Evolutionary conservation across 2,797 vertebrate species (phyloP), one percentile per base, ranked within the genome.

Genomic region (Lepilemur septentrionalis): DNA sequence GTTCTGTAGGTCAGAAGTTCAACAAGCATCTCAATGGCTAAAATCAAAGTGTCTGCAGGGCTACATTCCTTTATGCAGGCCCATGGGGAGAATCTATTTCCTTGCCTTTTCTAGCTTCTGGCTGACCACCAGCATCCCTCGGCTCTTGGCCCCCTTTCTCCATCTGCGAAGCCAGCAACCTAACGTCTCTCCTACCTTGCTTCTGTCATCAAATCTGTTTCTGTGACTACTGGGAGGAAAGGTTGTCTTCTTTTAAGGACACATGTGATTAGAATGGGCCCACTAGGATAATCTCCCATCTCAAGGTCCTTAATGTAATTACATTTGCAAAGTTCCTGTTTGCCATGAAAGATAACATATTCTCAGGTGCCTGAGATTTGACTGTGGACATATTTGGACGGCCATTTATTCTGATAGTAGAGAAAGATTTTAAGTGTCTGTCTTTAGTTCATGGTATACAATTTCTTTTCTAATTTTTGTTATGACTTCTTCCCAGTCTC

Each of bases 361-460:
- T 75, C 50, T 4, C 41, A 25, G 41, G 7, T 70, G 52, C n/a
- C 17, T 65, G 46, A 80, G 38, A 63, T 76, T 70, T 41, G 50
- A 50, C 9, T 6, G 0, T 55, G 63, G 38, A 63, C 23, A 9
- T 73, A n/a, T 50, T 80, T 83, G 25, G 28, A 17, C n/a, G 43
- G 5, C 7, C 12, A 5, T 46, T 41, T 41, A 50, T 78, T 72
- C 25, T 82, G 17, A 43, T 9, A 48, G 38, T 89, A 67, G 46
- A 81, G 78, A 55, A 73, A 15, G 20, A 73, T 38, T 89, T 70
- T 80, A 88, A 73, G 2, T 41, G 6, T 90, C n/a, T 92, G 30
- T 86, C 22, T 32, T 72, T 35, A 52, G 12, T 46, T 65, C 12
- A 2, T 25, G 43, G 25, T 67, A 4, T 73, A 17, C 43, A 32